Evolutionary conservation across 2,888 invertebrate species (phyloP).

Genomic region (Embidobia sp.): DNA sequence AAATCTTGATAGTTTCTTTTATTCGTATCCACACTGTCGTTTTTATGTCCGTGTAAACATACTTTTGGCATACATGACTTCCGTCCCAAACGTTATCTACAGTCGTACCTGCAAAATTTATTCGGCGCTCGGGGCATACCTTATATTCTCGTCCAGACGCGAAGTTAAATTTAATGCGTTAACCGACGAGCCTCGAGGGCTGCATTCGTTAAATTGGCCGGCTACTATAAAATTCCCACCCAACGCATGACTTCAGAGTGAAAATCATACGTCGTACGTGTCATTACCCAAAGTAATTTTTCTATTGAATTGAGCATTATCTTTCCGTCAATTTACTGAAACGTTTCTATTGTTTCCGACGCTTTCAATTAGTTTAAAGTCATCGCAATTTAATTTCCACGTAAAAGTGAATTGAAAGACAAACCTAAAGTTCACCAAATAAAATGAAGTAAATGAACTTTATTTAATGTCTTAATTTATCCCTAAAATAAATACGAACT

Average conservation of each 20-base stretch:
- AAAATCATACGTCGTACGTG: slow-evolving; percentile 33
- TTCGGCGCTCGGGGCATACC: slow-evolving; percentile 61
- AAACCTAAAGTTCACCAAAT: no score
- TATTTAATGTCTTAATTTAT: no score
- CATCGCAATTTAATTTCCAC: background rate
- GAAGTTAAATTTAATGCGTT: slow-evolving; percentile 65
- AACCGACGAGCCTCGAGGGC: slow-evolving; percentile 66
- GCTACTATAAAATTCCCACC: slow-evolving; percentile 58
- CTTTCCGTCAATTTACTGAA: background rate
- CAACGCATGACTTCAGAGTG: slow-evolving; percentile 43
- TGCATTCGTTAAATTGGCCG: slow-evolving; percentile 63
- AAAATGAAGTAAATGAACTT: no score
- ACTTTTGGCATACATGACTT: slow-evolving; percentile 45
- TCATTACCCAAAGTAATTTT: slow-evolving; percentile 10
- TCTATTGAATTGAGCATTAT: background rate
- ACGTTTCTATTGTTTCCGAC: background rate
- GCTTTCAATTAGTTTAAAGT: background rate
- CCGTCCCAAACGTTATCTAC: slow-evolving; percentile 62
- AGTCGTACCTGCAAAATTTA: slow-evolving; percentile 65
- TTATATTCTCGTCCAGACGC: slow-evolving; percentile 64
- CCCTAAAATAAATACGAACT: no score
- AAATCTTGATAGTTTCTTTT: slow-evolving; percentile 22
- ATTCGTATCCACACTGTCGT: slow-evolving; percentile 10
- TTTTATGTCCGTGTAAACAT: slow-evolving; percentile 24
- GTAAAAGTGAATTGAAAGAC: background rate